Percentiles rank a stretch among this genome's conserved stretches.
Evolutionary conservation across 1,140 invertebrate genomes (phyloP).

Genomic region (Laupala kohalensis): DNA sequence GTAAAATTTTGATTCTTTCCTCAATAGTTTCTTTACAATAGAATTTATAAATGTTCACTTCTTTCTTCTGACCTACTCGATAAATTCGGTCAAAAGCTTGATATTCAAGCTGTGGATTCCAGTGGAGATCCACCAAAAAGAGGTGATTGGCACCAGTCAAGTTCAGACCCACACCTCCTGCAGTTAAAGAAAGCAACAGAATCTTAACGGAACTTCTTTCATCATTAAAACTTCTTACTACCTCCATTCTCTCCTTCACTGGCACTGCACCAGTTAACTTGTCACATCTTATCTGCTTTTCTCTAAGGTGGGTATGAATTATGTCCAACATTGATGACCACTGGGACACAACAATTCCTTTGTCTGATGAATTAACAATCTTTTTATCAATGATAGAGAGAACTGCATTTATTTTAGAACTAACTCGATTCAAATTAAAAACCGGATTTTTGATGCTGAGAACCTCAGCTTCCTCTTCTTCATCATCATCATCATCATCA

Average conservation of each 20-base stretch:
- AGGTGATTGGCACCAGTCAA: constrained; percentile 81
- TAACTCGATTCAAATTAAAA: constrained; percentile 40
- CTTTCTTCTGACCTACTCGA: constrained; percentile 70
- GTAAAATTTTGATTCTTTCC: constrained; percentile 62
- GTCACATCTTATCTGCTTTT: constrained; percentile 34
- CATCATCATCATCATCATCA: constrained; percentile 15
- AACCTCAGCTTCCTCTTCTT: constrained; percentile 12
- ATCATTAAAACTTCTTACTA: constrained; percentile 61
- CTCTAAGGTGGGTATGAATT: constrained; percentile 43
- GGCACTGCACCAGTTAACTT: constrained; percentile 54
- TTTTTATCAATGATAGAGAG: constrained; percentile 25
- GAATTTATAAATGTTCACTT: constrained; percentile 78
- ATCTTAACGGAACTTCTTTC: constrained; percentile 36
- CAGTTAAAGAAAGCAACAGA: constrained; percentile 70
- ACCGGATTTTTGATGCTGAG: constrained; percentile 42
- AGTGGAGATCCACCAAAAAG: constrained; percentile 79
- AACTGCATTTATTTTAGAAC: constrained; percentile 36
- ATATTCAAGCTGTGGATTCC: constrained; percentile 87
- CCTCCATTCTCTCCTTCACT: constrained; percentile 36
- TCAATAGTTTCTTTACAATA: constrained; percentile 74
- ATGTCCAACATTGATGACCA: constrained; percentile 67
- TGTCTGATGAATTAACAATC: constrained; percentile 45
- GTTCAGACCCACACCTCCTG: constrained; percentile 85
- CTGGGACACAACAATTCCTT: constrained; percentile 75
- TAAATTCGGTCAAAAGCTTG: constrained; percentile 88